Evolutionary conservation across 2,113 vertebrate species (phyloP).

Genomic region (Lathamus discolor): DNA sequence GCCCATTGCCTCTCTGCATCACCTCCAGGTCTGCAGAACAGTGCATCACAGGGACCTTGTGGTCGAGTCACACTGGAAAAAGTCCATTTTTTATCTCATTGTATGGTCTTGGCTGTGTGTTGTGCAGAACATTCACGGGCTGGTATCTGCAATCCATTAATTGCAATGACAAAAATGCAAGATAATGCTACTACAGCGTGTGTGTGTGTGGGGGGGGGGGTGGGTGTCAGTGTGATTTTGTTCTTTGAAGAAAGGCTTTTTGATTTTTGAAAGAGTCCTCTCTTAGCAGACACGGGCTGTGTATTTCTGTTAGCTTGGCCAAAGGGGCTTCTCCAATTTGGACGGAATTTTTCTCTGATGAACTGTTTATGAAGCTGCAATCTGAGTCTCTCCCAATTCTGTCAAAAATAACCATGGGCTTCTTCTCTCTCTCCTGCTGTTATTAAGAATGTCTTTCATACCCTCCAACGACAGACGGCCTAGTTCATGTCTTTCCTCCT

Average conservation of each 20-base stretch:
- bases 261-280: background rate
- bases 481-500: constrained; percentile 39
- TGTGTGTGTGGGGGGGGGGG: fast-evolving
- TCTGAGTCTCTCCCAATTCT: constrained; percentile 28
- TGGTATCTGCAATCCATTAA: background rate
- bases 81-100: background rate
- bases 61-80: background rate
- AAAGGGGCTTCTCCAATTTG: constrained; percentile 30
- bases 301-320: background rate
- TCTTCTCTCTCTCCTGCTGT: constrained; percentile 47
- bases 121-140: background rate
- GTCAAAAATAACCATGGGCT: constrained; percentile 61
- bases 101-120: background rate
- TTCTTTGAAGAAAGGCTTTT: constrained; percentile 6
- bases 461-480: constrained; percentile 61
- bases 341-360: constrained; percentile 9
- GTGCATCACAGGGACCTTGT: background rate
- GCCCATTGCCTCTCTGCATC: background rate
- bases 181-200: background rate
- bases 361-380: constrained; percentile 39
- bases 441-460: constrained; percentile 51
- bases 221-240: background rate
- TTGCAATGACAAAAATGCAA: background rate
- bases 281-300: background rate
- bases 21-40: background rate